Evolutionary conservation across 2,888 invertebrate species (phyloP).

Genomic region (Helicoverpa assulta): DNA sequence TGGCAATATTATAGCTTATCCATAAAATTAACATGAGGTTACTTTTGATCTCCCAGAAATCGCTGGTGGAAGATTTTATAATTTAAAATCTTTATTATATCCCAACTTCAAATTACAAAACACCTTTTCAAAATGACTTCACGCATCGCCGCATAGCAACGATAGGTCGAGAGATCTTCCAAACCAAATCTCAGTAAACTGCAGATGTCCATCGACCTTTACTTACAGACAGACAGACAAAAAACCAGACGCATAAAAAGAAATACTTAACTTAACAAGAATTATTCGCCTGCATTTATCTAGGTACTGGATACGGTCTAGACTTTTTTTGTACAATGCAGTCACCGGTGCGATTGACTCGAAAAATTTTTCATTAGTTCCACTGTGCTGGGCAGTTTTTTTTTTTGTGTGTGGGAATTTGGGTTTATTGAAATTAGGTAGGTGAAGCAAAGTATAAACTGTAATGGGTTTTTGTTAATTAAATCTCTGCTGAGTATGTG

Average conservation of each 20-base stretch:
- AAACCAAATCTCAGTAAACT: constrained; percentile 50
- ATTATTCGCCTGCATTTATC: constrained; percentile 61
- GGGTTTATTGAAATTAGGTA: background rate
- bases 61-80: too few species aligned
- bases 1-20: too few species aligned
- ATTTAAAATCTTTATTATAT: too few species aligned
- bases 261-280: constrained; percentile 55
- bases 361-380: constrained; percentile 57
- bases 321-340: constrained; percentile 52
- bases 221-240: constrained; percentile 63
- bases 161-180: background rate
- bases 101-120: background rate
- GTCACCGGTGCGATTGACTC: constrained; percentile 30
- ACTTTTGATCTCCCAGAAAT: too few species aligned
- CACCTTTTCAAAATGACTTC: background rate
- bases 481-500: too few species aligned
- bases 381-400: constrained; percentile 30
- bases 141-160: background rate
- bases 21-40: too few species aligned
- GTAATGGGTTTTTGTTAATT: too few species aligned
- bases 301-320: constrained; percentile 21
- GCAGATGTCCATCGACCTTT: constrained; percentile 64
- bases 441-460: background rate
- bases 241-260: constrained; percentile 75
- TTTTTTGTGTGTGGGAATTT: constrained; percentile 13